Base-by-base conservation (phyloP, 2,888 invertebrate species). In the Ctenicera cuprea region DNA sequence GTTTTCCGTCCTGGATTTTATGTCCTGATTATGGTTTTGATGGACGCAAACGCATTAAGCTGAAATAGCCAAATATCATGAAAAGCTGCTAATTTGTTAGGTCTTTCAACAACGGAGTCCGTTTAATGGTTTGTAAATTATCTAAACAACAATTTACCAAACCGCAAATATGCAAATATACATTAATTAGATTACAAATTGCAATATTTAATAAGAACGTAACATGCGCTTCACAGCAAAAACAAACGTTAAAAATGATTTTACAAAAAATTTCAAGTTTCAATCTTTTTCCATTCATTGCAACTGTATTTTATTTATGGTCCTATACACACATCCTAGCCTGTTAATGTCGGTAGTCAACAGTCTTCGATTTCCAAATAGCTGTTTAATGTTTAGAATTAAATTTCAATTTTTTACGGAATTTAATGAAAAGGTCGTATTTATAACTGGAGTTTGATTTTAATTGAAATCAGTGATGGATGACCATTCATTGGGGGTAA, bases 1-100 rank as follows among this genome's bases (percentile, higher is more conserved):
- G 74, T 62, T 45, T 62, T 20, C 50, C 67, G 26, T 67, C 7
- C 57, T 63, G 66, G 67, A 67, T 66, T 71, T 57, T 66, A 26
- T 43, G 52, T 69, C 50, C 64, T 65, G 69, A 73, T 73, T 73
- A 73, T 73, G 54, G 66, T 61, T 65, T 48, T 72, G 66, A 72
- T 66, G 57, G 43, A 71, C 50, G 63, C 62, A 14, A 14, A 8
- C 7, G 14, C 20, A 2, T 38, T 30, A 41, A n/a, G 20, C 16
- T 48, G 7, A n/a, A 43, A 14, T 11, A 16, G 20, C 18, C 16
- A 48, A 48, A 48, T 48, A 18, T 48, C 16, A 18, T 48, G 54
- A 54, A 54, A 26, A 54, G 20, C 50, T 20, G 20, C 50, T 16
- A 50, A 50, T 50, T 50, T 41, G 14, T 41, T 41, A n/a, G 41